phyloP scores from a whole-genome alignment of 2,888 invertebrate species.

The Lymantria monacha region DNA sequence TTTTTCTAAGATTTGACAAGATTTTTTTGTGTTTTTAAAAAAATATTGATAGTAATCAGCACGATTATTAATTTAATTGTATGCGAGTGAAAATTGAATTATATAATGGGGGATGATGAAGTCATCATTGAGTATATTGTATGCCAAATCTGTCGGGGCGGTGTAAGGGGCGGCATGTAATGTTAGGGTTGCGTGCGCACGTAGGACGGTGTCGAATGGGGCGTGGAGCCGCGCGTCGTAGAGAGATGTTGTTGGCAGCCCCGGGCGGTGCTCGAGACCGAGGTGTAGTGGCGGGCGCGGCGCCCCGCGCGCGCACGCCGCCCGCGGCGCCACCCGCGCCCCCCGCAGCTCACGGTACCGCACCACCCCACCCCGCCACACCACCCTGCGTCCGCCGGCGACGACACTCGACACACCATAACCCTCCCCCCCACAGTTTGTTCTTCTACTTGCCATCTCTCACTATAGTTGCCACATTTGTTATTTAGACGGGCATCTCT shows the following conservation, averaged over 20 bases:
- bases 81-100: too few species aligned
- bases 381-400: slow-evolving; percentile 3
- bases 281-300: slow-evolving; percentile 82
- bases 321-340: slow-evolving; percentile 50
- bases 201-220: slow-evolving; percentile 79
- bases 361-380: slow-evolving; percentile 20
- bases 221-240: slow-evolving; percentile 72
- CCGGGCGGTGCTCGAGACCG: slow-evolving; percentile 78
- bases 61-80: too few species aligned
- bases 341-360: slow-evolving; percentile 78
- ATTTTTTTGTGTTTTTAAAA: too few species aligned
- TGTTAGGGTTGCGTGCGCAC: slow-evolving; percentile 61
- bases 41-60: too few species aligned
- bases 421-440: neutral
- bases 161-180: slow-evolving; percentile 44
- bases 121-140: neutral
- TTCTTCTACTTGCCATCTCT: neutral
- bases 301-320: slow-evolving; percentile 61
- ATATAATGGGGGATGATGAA: neutral
- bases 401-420: slow-evolving; percentile 7
- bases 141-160: slow-evolving; percentile 35
- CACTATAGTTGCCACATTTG: neutral
- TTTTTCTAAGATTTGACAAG: too few species aligned
- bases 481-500: slow-evolving; percentile 1
- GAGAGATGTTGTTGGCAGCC: slow-evolving; percentile 81